Base-by-base conservation (phyloP, 1,140 invertebrate genomes). In the Apis cerana region DNA sequence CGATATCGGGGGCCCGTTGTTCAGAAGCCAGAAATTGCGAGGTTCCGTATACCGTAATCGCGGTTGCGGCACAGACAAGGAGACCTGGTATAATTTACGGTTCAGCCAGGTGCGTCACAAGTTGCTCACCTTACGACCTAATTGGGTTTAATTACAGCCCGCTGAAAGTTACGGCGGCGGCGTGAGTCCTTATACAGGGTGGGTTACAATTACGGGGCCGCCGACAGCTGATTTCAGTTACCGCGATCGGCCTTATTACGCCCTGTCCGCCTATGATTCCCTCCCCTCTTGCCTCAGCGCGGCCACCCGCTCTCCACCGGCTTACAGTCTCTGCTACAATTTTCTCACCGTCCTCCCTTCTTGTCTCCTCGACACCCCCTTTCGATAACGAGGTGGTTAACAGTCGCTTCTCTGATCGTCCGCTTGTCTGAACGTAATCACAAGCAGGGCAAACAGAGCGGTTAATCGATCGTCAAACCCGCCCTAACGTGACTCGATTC, bases 91-190 rank as follows among this genome's bases (percentile, higher is more conserved):
- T 88, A 88, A 88, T 88, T 88, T 88, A 86, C 86, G 69, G 54
- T 78, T 65, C 82, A 79, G 80, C 83, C 86, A 86, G 84, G 84
- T 85, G 87, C 86, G 86, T 88, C 86, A 83, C 80, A 77, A 88
- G 84, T 85, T 85, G 80, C 87, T 88, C 86, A 88, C 86, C 87
- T 88, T 88, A 88, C 80, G 84, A 88, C 80, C 83, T 88, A 88
- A 88, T 88, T 88, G 87, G 84, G 69, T 88, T 88, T 88, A 88
- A 88, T 88, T 88, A 85, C 80, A 88, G 27, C 86, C 75, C 58
- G 61, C 80, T 81, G 69, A 84, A 88, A 88, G 72, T 88, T 88
- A 88, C 80, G 83, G 59, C 71, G 62, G 48, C 65, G 71, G 17
- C 67, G 75, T 80, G 54, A 70, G 74, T 72, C 48, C 50, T 23